phyloP scores from a whole-genome alignment of 1,140 invertebrate species.

The Limonius californicus region DNA sequence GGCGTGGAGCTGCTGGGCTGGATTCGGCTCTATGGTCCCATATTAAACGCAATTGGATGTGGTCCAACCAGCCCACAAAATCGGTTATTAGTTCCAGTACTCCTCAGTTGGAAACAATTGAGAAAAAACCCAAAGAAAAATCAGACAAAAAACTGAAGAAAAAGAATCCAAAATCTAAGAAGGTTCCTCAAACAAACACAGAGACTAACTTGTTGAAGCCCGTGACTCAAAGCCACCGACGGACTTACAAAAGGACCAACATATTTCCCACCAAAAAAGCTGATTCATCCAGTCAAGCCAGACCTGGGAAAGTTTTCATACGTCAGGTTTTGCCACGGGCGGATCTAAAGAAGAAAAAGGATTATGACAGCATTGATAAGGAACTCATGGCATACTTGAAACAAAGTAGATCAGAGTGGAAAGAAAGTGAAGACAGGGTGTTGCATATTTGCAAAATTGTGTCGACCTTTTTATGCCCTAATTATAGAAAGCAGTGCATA shows the following conservation, averaged over 20 bases:
- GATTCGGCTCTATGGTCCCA: slow-evolving; percentile 68
- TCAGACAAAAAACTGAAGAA: neutral
- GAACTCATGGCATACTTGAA: slow-evolving; percentile 62
- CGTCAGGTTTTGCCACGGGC: neutral
- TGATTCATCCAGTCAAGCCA: too few species aligned
- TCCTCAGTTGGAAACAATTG: neutral
- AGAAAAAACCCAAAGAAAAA: neutral
- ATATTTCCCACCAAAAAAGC: neutral
- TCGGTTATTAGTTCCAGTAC: slow-evolving; percentile 7
- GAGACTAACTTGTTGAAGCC: neutral
- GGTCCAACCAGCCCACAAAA: slow-evolving; percentile 30
- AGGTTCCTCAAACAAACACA: neutral
- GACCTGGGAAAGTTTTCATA: neutral
- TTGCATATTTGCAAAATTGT: slow-evolving; percentile 67
- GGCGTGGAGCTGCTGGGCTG: slow-evolving; percentile 66
- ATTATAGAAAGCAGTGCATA: slow-evolving; percentile 49
- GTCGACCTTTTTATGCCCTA: slow-evolving; percentile 59
- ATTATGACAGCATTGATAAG: slow-evolving; percentile 65
- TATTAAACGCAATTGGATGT: slow-evolving; percentile 66
- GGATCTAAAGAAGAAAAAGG: slow-evolving; percentile 13
- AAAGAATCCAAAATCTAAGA: neutral
- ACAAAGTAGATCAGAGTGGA: slow-evolving; percentile 61
- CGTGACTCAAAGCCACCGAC: neutral
- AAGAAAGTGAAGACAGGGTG: slow-evolving; percentile 58
- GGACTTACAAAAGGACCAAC: neutral